Evolutionary conservation across 2,888 invertebrate genomes (phyloP).

Genomic region (Caenorhabditis auriculariae): DNA sequence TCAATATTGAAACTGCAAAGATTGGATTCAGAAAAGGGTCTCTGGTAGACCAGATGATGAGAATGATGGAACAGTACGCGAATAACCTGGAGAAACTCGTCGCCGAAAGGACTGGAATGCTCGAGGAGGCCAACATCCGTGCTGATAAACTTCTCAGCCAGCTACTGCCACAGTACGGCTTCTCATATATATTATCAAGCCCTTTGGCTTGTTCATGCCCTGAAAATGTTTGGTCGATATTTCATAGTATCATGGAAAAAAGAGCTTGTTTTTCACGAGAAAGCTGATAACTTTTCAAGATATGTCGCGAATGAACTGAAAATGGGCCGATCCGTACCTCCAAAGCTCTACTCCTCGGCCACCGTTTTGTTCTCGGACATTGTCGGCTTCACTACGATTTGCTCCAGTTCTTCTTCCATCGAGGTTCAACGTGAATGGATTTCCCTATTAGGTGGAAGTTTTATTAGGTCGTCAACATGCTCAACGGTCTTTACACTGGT

Average conservation of each 20-base stretch:
- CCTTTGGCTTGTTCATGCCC: neutral
- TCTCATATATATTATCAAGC: too few species aligned
- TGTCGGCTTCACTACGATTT: constrained; percentile 58
- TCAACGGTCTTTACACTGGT: constrained; percentile 58
- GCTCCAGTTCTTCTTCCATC: constrained; percentile 54
- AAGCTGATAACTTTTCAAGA: constrained; percentile 13
- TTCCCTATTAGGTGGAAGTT: too few species aligned
- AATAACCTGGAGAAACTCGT: constrained; percentile 62
- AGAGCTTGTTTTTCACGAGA: neutral
- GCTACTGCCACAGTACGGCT: constrained; percentile 46
- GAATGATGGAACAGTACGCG: constrained; percentile 55
- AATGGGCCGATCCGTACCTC: constrained; percentile 56
- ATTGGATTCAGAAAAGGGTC: constrained; percentile 34
- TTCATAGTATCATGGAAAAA: neutral
- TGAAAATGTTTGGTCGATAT: neutral
- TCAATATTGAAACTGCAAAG: neutral
- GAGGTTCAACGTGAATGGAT: constrained; percentile 37
- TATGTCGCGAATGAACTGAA: constrained; percentile 60
- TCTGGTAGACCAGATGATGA: constrained; percentile 61
- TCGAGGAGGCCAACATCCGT: constrained; percentile 60
- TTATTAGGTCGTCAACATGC: constrained; percentile 53
- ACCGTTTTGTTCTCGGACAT: constrained; percentile 54
- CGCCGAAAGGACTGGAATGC: constrained; percentile 61
- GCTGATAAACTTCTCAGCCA: constrained; percentile 59
- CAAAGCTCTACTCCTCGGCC: constrained; percentile 51